These are phyloP conservation scores for Calephelis nemesis DNA, from an alignment of 1,140 invertebrate species.

Conservation along the genomic window DNA sequence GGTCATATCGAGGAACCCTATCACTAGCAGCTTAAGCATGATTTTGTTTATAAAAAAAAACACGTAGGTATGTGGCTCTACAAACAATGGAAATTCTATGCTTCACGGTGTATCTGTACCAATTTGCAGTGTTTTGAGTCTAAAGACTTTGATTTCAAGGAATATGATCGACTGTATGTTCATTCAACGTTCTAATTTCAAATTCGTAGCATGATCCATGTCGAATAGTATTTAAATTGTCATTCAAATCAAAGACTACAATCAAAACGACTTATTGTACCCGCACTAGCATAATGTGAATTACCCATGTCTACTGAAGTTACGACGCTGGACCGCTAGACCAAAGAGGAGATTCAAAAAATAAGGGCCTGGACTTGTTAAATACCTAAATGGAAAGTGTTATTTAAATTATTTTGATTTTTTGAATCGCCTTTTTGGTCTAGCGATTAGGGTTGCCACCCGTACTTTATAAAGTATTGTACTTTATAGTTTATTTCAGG, in stretches of 20 bases:
- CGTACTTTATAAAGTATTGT: no score
- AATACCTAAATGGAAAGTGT: no score
- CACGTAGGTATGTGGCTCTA: slow-evolving; percentile 33
- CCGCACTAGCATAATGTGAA: no score
- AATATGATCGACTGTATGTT: slow-evolving; percentile 22
- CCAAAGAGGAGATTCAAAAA: no score
- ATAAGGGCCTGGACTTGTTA: no score
- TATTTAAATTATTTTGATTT: no score
- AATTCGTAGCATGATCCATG: slow-evolving; percentile 4
- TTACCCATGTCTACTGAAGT: no score
- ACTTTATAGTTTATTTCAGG: no score
- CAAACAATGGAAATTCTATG: slow-evolving; percentile 66
- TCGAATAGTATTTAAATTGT: slow-evolving; percentile 6
- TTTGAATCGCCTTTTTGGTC: no score
- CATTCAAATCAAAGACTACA: background rate
- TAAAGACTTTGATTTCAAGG: slow-evolving; percentile 24
- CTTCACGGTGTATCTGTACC: slow-evolving; percentile 31
- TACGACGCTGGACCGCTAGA: no score
- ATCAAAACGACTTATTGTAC: background rate
- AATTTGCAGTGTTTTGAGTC: slow-evolving; percentile 25
- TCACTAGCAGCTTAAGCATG: slow-evolving; percentile 37
- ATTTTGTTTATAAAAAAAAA: slow-evolving; percentile 25
- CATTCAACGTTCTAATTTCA: background rate
- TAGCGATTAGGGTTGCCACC: no score
- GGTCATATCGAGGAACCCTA: slow-evolving; percentile 25